Evolutionary conservation across 2,113 vertebrate species (phyloP).

Genomic region (Psilopsiagon aymara): DNA sequence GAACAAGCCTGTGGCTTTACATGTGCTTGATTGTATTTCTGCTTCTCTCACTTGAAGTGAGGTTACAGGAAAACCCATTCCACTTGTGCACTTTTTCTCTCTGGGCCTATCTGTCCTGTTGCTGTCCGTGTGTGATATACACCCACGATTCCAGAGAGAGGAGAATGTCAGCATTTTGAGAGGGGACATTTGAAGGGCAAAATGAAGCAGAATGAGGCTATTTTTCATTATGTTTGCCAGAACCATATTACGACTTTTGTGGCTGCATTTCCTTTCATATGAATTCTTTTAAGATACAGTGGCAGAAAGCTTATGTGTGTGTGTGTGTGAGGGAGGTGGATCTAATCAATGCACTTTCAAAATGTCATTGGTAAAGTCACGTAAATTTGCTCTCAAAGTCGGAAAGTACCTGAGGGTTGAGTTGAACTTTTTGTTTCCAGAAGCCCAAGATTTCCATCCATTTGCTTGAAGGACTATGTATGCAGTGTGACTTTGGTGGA

Average conservation of each 20-base stretch:
- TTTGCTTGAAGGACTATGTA: background rate
- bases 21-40: background rate
- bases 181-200: background rate
- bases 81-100: background rate
- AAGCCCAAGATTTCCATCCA: background rate
- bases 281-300: background rate
- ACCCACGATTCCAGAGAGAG: background rate
- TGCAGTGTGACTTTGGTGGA: background rate
- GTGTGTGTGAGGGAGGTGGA: background rate
- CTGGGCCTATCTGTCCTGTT: background rate
- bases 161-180: background rate
- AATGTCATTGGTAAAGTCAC: background rate
- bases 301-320: background rate
- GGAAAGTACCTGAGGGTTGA: background rate
- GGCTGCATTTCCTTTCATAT: background rate
- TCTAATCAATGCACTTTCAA: background rate
- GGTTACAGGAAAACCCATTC: background rate
- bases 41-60: background rate
- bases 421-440: constrained; percentile 14
- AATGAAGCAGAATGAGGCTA: background rate
- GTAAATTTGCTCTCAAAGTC: background rate
- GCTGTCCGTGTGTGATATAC: background rate
- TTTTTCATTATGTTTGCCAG: background rate
- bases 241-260: background rate
- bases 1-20: background rate